Base-by-base conservation (phyloP, 2,888 invertebrate species). In the Trichogramma evanescens region DNA sequence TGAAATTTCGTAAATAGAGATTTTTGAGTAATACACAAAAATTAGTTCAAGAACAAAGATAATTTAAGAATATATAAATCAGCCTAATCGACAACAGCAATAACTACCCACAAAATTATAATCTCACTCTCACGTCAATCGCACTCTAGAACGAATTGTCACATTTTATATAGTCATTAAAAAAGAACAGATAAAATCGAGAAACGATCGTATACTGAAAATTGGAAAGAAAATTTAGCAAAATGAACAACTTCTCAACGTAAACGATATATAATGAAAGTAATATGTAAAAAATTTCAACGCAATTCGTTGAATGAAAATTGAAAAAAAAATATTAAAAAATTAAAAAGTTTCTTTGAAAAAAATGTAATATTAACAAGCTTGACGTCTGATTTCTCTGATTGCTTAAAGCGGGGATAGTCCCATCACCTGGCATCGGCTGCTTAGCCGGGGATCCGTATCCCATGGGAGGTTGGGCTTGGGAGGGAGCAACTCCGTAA, bases 371-470 rank as follows among this genome's bases (percentile, higher is more conserved):
- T 69, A 65, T 74, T 74, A 77, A 74, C 74, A 70, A 67, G 69
- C 66, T 68, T 59, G 63, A 61, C 54, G n/a, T 10, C 59, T 54
- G 26, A 44, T 13, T 55, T 51, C 49, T 63, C 54, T 63, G 51
- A 10, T 59, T 64, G 65, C 26, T 26, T 26, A 26, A 26, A 26
- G 67, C 67, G 67, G 61, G 71, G 66, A 64, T 65, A 69, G 69
- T 73, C 72, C 74, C 72, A 70, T 76, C 82, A 79, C 80, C 80
- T 83, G 81, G 69, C 71, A 77, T 73, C 66, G 78, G 76, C 72
- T 80, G 80, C 71, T 80, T 79, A 68, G 79, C 79, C 69, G 81
- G 80, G 66, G 80, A 80, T 70, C 79, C 80, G 72, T 73, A 78
- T 71, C 77, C 78, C 65, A 72, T 67, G 62, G 74, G 69, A 63